A percentile compares a stretch with the other conserved stretches of the same genome.
Conservation (phyloP, 2,797 vertebrate species). For the Petrocephalus schoutedeni region DNA sequence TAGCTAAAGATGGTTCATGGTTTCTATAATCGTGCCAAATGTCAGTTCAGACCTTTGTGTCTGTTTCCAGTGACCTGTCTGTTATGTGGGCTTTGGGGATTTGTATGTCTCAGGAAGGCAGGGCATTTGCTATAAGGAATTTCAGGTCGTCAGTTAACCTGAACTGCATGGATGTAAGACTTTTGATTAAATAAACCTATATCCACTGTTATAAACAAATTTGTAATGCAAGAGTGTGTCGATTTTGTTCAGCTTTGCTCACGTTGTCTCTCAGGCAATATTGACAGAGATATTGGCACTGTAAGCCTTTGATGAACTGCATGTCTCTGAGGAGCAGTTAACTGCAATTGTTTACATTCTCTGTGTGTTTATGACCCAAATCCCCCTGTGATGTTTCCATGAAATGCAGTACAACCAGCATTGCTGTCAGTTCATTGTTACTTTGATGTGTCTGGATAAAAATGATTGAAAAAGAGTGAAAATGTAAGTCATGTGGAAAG, state of each 20-base stretch:
- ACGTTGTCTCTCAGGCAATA: not conserved
- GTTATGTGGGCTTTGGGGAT: not conserved
- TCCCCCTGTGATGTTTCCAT: not conserved
- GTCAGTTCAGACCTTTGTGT: not conserved
- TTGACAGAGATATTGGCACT: not conserved
- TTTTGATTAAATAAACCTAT: not conserved
- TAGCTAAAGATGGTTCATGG: not conserved
- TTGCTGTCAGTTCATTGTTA: not conserved
- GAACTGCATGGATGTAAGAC: not conserved
- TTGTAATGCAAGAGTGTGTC: not conserved
- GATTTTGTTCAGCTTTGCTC: not conserved
- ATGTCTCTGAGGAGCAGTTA: not conserved
- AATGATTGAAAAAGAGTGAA: not conserved
- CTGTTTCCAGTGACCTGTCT: not conserved
- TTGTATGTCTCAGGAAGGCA: not conserved
- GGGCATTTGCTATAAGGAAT: not conserved
- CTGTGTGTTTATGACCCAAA: constrained; percentile 8
- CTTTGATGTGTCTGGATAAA: not conserved
- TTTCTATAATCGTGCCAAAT: not conserved
- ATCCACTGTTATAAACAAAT: not conserved
- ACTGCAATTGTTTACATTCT: not conserved
- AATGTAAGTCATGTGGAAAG: not conserved
- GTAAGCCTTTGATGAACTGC: not conserved
- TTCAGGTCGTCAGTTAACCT: not conserved
- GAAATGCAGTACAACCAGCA: not conserved